These are phyloP conservation scores for Brachyrhaphis roseni DNA, from an alignment of 2,797 vertebrate genomes.

Conservation along the genomic window DNA sequence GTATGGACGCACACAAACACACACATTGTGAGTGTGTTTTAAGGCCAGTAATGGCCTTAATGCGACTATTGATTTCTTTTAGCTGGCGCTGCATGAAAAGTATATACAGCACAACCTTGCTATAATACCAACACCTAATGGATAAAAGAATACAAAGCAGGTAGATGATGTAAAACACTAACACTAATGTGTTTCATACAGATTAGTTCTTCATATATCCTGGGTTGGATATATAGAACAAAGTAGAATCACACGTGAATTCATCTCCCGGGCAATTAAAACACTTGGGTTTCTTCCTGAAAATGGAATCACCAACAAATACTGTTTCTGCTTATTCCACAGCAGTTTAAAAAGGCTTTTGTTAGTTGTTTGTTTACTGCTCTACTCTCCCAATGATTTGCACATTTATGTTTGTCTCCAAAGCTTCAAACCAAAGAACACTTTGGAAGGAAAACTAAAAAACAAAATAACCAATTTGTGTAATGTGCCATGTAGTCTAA, in stretches of 20 bases:
- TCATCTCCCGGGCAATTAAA: background rate
- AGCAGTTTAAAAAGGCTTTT: constrained; percentile 11
- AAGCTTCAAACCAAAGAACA: constrained; percentile 16
- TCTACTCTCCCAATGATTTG: constrained; percentile 19
- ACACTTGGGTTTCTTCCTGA: background rate
- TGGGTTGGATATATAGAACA: background rate
- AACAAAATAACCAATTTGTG: background rate
- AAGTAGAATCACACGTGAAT: background rate
- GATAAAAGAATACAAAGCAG: constrained; percentile 7
- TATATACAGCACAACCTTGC: constrained; percentile 29
- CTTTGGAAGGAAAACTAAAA: background rate
- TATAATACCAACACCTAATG: constrained; percentile 11
- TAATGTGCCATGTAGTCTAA: constrained; percentile 11
- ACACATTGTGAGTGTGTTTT: constrained; percentile 41
- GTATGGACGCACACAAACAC: constrained; percentile 34
- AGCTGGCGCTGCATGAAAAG: constrained; percentile 33
- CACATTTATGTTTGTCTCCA: constrained; percentile 46
- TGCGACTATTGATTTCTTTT: constrained; percentile 67
- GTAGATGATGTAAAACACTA: background rate
- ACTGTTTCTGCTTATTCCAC: background rate
- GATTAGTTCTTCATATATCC: background rate
- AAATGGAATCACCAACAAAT: constrained; percentile 5
- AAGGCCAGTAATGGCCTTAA: constrained; percentile 46
- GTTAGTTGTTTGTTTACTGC: constrained; percentile 2
- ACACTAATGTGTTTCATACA: constrained; percentile 9